Conservation (phyloP, 2,888 invertebrate genomes). For the Drosophila robusta region DNA sequence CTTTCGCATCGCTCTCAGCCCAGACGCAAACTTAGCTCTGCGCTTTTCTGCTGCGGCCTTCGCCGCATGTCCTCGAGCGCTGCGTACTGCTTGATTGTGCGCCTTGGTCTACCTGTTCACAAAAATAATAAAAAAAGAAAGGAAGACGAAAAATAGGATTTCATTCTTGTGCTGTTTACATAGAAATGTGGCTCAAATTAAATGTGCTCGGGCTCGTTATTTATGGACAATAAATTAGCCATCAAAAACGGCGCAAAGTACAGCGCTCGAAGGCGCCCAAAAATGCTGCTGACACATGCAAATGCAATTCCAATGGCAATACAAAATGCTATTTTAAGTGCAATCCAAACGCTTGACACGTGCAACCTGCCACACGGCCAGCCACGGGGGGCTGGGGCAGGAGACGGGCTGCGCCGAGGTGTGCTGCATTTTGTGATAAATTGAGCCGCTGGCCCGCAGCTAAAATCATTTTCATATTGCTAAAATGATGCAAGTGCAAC, state of each 20-base stretch:
- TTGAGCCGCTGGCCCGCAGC: conserved; percentile 75
- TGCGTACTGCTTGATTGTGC: conserved; percentile 38
- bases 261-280: conserved; percentile 66
- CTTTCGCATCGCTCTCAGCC: neutral
- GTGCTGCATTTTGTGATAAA: conserved; percentile 66
- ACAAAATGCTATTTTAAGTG: conserved; percentile 70
- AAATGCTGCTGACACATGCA: conserved; percentile 80
- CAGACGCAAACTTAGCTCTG: neutral
- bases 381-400: neutral
- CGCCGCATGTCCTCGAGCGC: conserved; percentile 39
- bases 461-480: conserved; percentile 77
- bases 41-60: conserved; percentile 13
- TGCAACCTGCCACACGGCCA: conserved; percentile 43
- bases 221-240: conserved; percentile 57
- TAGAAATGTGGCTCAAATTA: conserved; percentile 48
- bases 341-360: conserved; percentile 70
- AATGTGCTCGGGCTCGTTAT: conserved; percentile 31
- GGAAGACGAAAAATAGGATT: conserved; percentile 13
- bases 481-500: conserved; percentile 68
- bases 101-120: conserved; percentile 31
- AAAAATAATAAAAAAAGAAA: conserved; percentile 2
- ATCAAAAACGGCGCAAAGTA: conserved; percentile 36
- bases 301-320: conserved; percentile 73
- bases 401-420: conserved; percentile 8
- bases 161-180: conserved; percentile 49